phyloP scores from a whole-genome alignment of 2,113 vertebrate species.

The Cranoglanis bouderius region DNA sequence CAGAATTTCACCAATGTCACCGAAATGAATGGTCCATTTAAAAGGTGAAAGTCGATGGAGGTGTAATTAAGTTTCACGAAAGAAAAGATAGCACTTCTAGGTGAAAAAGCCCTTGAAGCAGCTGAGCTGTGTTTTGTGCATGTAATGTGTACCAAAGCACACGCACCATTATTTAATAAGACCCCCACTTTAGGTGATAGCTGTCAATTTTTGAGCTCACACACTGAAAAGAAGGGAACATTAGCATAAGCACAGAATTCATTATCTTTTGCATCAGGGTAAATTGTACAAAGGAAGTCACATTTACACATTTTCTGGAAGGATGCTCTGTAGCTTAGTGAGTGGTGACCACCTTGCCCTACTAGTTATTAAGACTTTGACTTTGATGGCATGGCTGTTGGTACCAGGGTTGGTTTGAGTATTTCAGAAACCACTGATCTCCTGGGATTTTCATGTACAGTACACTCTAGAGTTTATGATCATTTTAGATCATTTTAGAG shows the following conservation, averaged over 20 bases:
- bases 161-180: conserved; percentile 46
- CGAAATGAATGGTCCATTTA: conserved; percentile 34
- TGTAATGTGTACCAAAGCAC: conserved; percentile 38
- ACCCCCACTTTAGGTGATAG: conserved; percentile 36
- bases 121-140: conserved; percentile 45
- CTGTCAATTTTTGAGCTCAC: conserved; percentile 39
- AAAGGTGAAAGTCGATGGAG: conserved; percentile 49
- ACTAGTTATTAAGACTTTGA: background rate
- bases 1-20: conserved; percentile 40
- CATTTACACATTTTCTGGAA: conserved; percentile 65
- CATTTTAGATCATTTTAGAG: too few relatives aligned
- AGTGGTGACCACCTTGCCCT: conserved; percentile 57
- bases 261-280: conserved; percentile 57
- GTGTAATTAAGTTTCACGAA: conserved; percentile 50
- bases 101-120: conserved; percentile 49
- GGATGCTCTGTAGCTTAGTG: conserved; percentile 51
- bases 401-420: background rate
- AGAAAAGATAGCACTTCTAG: conserved; percentile 49
- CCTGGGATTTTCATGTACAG: background rate
- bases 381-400: background rate
- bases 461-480: background rate
- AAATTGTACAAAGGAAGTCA: conserved; percentile 62
- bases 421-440: background rate
- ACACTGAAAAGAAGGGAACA: conserved; percentile 46
- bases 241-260: conserved; percentile 48